Evolutionary conservation across 2,113 vertebrate genomes (phyloP), one percentile per base, ranked within the genome.

Genomic region (Struthidea cinerea): DNA sequence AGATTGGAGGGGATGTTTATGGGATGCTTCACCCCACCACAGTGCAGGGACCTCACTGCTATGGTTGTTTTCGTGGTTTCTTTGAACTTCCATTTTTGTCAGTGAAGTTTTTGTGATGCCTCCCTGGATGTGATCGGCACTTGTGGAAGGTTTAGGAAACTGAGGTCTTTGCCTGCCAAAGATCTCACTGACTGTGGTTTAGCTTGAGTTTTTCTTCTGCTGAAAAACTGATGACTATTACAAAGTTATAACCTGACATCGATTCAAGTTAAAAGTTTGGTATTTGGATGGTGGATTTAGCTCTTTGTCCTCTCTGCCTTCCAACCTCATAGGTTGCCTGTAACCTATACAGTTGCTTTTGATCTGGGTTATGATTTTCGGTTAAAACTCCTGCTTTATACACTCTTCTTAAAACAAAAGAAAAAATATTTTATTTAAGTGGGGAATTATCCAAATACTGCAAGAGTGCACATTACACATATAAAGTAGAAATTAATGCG

Each of bases 101-200:
- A 22, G 56, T 75, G 65, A 27, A 89, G 35, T 75, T 63, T 7
- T 18, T 18, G 32, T 1, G 2, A 19, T 67, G 61, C 14, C 47
- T 90, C 24, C 21, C 15, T 42, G 53, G 44, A 28, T 21, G 37
- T 27, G 47, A 23, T 23, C 5, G 10, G 14, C 33, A 9, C 21
- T 44, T 46, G 15, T 2, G 41, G 57, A 37, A 35, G 22, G 17
- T 16, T 53, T 35, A 32, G 74, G 60, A 71, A 65, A 9, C 19
- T 3, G 39, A 60, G 35, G 7, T 17, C 44, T 57, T 55, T 44
- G 35, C 46, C 50, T 63, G 50, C 49, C 71, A n/a, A n/a, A 83
- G 39, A 16, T 57, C 27, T 50, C 32, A 13, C 39, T 0, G 0
- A 7, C 9, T 42, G 56, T 9, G 1, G 8, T 57, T 78, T 33